Evolutionary conservation across 2,888 invertebrate genomes (phyloP).

Genomic region (Cryptus armator): DNA sequence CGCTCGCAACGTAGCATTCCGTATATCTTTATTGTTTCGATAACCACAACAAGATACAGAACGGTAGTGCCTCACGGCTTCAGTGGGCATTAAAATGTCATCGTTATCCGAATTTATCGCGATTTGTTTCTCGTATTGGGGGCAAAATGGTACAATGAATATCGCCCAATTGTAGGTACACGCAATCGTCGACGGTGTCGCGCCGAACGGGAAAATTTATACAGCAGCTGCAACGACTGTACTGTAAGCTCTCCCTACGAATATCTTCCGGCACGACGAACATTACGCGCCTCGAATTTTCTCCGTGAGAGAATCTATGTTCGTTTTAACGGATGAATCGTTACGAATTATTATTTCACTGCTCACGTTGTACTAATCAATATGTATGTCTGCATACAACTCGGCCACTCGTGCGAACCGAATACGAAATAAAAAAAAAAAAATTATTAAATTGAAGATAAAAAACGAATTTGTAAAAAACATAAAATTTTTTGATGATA

Average conservation of each 20-base stretch:
- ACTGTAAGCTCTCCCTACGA: slow-evolving; percentile 1
- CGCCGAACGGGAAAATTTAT: slow-evolving; percentile 16
- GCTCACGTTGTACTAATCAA: slow-evolving; percentile 25
- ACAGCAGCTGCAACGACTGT: slow-evolving; percentile 10
- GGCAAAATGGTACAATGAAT: too few species aligned
- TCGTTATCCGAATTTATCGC: slow-evolving; percentile 56
- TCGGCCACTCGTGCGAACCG: background rate
- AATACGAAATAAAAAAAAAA: too few species aligned
- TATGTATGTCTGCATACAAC: background rate
- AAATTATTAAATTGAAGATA: too few species aligned
- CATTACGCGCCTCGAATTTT: slow-evolving; percentile 47
- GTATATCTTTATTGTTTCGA: slow-evolving; percentile 47
- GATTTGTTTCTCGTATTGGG: slow-evolving; percentile 33
- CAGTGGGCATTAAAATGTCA: slow-evolving; percentile 52
- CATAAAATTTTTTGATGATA: background rate
- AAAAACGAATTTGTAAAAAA: too few species aligned
- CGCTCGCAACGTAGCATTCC: background rate
- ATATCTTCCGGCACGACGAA: slow-evolving; percentile 37
- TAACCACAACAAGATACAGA: slow-evolving; percentile 12
- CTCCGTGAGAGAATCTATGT: slow-evolving; percentile 18
- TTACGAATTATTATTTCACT: slow-evolving; percentile 49
- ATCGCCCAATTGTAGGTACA: background rate
- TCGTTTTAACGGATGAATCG: slow-evolving; percentile 57
- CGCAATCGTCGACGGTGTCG: background rate
- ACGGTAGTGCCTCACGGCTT: slow-evolving; percentile 9